These are phyloP conservation scores for Carollia perspicillata DNA, from an alignment of 2,113 vertebrate species.

Conservation along the genomic window DNA sequence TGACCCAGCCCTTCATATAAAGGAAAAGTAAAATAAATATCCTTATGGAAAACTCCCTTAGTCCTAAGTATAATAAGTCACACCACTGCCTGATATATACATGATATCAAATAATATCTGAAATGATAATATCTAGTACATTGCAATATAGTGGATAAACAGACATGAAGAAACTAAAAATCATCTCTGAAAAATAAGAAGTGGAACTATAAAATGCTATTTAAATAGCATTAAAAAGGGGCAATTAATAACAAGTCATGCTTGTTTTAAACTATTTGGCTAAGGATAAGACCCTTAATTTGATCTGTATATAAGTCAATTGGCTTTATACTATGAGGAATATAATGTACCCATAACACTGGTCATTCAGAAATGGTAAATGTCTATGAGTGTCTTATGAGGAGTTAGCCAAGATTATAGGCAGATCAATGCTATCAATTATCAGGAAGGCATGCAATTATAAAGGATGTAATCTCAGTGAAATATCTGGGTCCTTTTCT, in stretches of 20 bases:
- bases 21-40: slow-evolving; percentile 11
- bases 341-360: not conserved
- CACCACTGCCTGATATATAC: not conserved
- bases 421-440: not conserved
- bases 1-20: not conserved
- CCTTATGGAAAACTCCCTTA: not conserved
- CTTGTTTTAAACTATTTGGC: not conserved
- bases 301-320: not conserved
- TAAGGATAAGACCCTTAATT: not conserved
- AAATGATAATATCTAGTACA: not conserved
- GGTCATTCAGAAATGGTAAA: not conserved
- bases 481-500: not conserved
- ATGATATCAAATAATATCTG: not conserved
- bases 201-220: not conserved
- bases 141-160: not conserved
- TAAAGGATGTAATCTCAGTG: not conserved
- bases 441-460: not conserved
- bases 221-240: not conserved
- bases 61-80: slow-evolving; percentile 29
- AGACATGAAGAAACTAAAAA: slow-evolving; percentile 6
- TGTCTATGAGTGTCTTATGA: not conserved
- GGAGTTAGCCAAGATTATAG: not conserved
- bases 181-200: not conserved
- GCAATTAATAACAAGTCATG: not conserved
- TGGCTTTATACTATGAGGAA: not conserved